Evolutionary conservation across 2,113 vertebrate genomes (phyloP).

Genomic region (Rhinolophus sinicus): DNA sequence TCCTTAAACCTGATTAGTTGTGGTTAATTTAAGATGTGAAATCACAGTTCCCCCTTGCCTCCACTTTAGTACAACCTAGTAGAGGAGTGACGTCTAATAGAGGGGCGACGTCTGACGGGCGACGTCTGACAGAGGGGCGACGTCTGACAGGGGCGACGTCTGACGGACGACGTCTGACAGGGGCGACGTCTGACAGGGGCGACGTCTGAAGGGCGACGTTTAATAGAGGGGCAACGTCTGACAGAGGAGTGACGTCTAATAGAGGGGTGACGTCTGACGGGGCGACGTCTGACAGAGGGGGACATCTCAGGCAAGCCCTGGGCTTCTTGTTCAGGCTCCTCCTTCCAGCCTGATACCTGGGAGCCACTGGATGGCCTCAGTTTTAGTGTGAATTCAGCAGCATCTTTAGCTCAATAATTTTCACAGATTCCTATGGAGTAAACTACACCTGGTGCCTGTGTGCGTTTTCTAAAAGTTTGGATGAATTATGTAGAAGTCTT

Average conservation of each 20-base stretch:
- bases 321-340: background rate
- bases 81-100: background rate
- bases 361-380: background rate
- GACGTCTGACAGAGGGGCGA: too few relatives aligned
- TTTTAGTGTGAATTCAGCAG: background rate
- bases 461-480: background rate
- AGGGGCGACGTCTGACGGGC: too few relatives aligned
- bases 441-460: background rate
- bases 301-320: too few relatives aligned
- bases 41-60: rapidly evolving
- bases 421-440: background rate
- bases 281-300: too few relatives aligned
- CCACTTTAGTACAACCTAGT: background rate
- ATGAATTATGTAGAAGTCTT: background rate
- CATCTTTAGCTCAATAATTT: background rate
- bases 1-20: background rate
- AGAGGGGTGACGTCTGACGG: background rate
- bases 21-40: background rate
- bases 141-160: too few relatives aligned
- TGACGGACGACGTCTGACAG: too few relatives aligned
- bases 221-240: background rate
- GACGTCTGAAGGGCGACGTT: too few relatives aligned
- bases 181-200: too few relatives aligned
- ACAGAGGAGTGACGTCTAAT: too few relatives aligned
- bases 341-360: background rate